Evolutionary conservation across 2,888 invertebrate genomes (phyloP), one percentile per base, ranked within the genome.

Genomic region (Aromia moschata): DNA sequence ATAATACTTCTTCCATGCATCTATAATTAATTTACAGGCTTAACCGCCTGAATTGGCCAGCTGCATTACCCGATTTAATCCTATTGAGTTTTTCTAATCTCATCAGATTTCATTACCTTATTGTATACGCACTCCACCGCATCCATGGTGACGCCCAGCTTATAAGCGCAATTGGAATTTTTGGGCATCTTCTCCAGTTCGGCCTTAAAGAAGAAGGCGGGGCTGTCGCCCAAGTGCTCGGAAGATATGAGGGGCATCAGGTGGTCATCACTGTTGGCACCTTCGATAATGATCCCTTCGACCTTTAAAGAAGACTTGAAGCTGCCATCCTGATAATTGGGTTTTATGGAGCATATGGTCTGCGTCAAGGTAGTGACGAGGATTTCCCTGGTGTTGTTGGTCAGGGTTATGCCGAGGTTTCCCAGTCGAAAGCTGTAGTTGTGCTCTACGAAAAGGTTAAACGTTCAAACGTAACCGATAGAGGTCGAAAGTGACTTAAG

Each of bases 71-170:
- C n/a, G n/a, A n/a, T n/a, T n/a, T n/a, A n/a, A n/a, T n/a, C n/a
- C n/a, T n/a, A n/a, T n/a, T n/a, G n/a, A n/a, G n/a, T n/a, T n/a
- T n/a, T n/a, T n/a, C n/a, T n/a, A n/a, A n/a, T n/a, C n/a, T n/a
- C n/a, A n/a, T n/a, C n/a, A n/a, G n/a, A n/a, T n/a, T n/a, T n/a
- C 68, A 72, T 76, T 78, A 92, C 93, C 85, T 91, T 89, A 73
- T 92, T 86, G 79, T 93, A 93, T 10, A 89, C 84, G 41, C 91
- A 80, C 80, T 93, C 92, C 14, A 92, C 82, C 0, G 92, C 88
- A 75, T 92, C 91, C 74, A 92, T 80, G 55, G 86, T 82, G 49
- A 89, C 83, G 54, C 85, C 85, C 1, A 92, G 76, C 9, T 88
- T 89, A 15, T 70, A 64, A 71, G 89, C 88, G 16, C 88, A 88